phyloP scores from a whole-genome alignment of 1,140 invertebrate species.

The Drosophila tropicalis region DNA sequence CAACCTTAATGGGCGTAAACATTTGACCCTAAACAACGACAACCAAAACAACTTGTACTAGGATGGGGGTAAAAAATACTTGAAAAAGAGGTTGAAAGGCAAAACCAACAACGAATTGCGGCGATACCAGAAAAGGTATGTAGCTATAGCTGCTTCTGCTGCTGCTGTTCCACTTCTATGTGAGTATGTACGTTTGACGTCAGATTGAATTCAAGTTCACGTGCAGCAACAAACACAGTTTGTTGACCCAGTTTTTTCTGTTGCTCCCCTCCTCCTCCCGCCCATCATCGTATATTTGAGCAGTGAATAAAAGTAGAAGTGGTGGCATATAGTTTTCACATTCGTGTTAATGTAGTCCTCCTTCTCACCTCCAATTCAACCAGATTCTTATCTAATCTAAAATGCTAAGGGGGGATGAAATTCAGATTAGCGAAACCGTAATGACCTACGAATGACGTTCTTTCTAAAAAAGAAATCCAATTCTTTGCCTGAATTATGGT shows the following conservation, averaged over 20 bases:
- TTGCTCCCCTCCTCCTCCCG: slow-evolving; percentile 22
- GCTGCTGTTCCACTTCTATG: neutral
- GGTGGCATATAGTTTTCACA: slow-evolving; percentile 1
- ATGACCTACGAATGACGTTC: too few relatives aligned
- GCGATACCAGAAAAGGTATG: slow-evolving; percentile 4
- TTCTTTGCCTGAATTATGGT: neutral
- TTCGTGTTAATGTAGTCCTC: neutral
- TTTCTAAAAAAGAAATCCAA: neutral
- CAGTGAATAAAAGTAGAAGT: slow-evolving; percentile 25
- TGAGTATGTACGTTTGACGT: slow-evolving; percentile 42
- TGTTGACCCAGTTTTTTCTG: slow-evolving; percentile 44
- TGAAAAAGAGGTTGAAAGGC: slow-evolving; percentile 39
- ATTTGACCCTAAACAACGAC: slow-evolving; percentile 40
- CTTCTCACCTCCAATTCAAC: neutral
- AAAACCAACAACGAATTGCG: slow-evolving; percentile 10
- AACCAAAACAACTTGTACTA: slow-evolving; percentile 26
- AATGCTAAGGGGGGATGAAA: neutral
- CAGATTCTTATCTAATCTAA: slow-evolving; percentile 1
- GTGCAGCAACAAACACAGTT: slow-evolving; percentile 59
- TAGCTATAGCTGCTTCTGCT: neutral
- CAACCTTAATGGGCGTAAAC: slow-evolving; percentile 30
- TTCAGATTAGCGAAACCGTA: neutral
- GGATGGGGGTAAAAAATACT: neutral
- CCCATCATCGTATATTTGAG: slow-evolving; percentile 22
- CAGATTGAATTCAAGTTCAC: slow-evolving; percentile 53